Percentiles rank a stretch among this genome's conserved stretches.
phyloP scores from a whole-genome alignment of 1,140 invertebrate species.

The Watersipora subatra region DNA sequence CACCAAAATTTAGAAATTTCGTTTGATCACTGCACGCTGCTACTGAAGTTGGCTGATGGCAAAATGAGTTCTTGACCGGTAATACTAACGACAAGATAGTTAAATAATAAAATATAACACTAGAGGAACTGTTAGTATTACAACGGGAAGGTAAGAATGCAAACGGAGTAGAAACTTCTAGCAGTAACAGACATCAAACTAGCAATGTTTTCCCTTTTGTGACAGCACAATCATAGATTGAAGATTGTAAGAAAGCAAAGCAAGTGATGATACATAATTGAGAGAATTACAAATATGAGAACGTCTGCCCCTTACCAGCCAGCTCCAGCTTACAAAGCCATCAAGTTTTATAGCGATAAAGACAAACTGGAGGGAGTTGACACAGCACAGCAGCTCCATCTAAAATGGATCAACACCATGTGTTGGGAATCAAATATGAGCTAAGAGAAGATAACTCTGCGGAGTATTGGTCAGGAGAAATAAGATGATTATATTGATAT shows the following conservation, averaged over 20 bases:
- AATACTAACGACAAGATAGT: too few relatives aligned
- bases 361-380: conserved; percentile 92
- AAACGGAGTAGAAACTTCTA: not conserved
- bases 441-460: too few relatives aligned
- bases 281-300: not conserved
- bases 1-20: too few relatives aligned
- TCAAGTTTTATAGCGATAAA: conserved; percentile 85
- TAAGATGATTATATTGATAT: too few relatives aligned
- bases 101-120: too few relatives aligned
- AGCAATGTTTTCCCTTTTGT: not conserved
- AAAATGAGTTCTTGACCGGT: too few relatives aligned
- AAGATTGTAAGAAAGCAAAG: not conserved
- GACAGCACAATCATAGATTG: not conserved
- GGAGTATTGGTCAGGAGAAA: too few relatives aligned
- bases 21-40: too few relatives aligned
- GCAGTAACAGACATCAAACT: not conserved
- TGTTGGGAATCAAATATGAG: too few relatives aligned
- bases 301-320: conserved; percentile 57
- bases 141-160: not conserved
- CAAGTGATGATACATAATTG: not conserved
- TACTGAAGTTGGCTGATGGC: too few relatives aligned
- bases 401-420: conserved; percentile 45
- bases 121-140: too few relatives aligned
- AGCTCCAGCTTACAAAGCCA: conserved; percentile 84
- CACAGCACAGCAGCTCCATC: conserved; percentile 87